Evolutionary conservation across 2,113 vertebrate species (phyloP).

Genomic region (Rhinogobius similis): DNA sequence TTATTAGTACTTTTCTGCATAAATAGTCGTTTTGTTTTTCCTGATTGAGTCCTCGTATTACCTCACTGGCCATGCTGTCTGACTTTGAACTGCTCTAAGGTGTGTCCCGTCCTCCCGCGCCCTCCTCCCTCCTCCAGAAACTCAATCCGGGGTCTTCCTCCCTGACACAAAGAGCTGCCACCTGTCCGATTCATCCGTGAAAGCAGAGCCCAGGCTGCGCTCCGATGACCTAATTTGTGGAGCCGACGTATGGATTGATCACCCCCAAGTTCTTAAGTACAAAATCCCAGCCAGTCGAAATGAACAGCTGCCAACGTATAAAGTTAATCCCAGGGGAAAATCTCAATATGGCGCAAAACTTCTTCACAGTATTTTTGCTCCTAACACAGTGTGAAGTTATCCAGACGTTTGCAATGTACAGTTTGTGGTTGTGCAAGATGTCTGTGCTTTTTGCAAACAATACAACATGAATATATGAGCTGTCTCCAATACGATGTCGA

Average conservation of each 20-base stretch:
- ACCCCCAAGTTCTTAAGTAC: slow-evolving; percentile 12
- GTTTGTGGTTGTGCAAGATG: not conserved
- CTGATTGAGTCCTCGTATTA: not conserved
- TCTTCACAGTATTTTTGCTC: not conserved
- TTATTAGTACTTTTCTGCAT: too few species aligned
- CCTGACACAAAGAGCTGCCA: slow-evolving; percentile 43
- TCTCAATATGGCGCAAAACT: not conserved
- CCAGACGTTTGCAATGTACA: not conserved
- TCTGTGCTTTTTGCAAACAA: not conserved
- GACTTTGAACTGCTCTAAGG: slow-evolving; percentile 36
- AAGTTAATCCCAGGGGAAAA: slow-evolving; percentile 12
- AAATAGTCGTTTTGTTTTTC: too few species aligned
- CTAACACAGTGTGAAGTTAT: not conserved
- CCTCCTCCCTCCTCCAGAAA: slow-evolving; percentile 45
- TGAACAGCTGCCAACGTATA: slow-evolving; percentile 20
- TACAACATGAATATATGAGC: not conserved
- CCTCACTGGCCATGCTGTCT: not conserved
- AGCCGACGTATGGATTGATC: slow-evolving; percentile 30
- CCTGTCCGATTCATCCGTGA: slow-evolving; percentile 56
- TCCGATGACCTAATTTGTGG: slow-evolving; percentile 43
- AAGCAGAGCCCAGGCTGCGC: slow-evolving; percentile 47
- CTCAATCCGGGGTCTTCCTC: slow-evolving; percentile 44
- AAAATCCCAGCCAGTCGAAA: slow-evolving; percentile 31
- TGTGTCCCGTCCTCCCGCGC: slow-evolving; percentile 26
- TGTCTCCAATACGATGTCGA: too few species aligned